A percentile compares a stretch with the other conserved stretches of the same genome.
These are phyloP conservation scores for Amitus sp. DNA, from an alignment of 2,888 invertebrate genomes.

Conservation along the genomic window DNA sequence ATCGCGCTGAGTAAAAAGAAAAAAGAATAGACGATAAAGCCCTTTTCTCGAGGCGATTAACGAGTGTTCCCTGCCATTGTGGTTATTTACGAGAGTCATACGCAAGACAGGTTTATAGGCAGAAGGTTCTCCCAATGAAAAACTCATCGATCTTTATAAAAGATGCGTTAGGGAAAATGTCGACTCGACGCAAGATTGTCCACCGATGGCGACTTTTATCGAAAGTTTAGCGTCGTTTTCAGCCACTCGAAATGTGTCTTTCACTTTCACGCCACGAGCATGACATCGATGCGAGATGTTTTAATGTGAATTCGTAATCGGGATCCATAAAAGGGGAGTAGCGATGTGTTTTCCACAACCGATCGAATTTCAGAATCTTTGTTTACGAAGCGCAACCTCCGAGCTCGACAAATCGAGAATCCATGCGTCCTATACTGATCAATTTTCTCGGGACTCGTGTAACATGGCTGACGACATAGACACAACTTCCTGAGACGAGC, in stretches of 20 bases:
- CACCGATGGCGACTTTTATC: not conserved
- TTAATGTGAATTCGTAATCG: not conserved
- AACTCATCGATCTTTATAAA: conserved; percentile 19
- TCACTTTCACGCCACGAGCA: not conserved
- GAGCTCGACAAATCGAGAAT: not conserved
- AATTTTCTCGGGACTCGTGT: conserved; percentile 33
- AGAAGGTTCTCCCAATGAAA: conserved; percentile 25
- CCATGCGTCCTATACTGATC: conserved; percentile 23
- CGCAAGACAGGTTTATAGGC: conserved; percentile 22
- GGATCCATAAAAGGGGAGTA: too few relatives aligned
- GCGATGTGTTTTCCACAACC: too few relatives aligned
- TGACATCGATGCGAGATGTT: too few relatives aligned
- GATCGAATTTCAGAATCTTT: too few relatives aligned
- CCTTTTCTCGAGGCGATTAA: conserved; percentile 19
- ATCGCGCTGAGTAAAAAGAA: not conserved
- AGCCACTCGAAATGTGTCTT: too few relatives aligned
- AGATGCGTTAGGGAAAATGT: not conserved
- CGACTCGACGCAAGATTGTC: not conserved
- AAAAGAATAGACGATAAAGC: conserved; percentile 7
- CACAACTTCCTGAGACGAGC: conserved; percentile 36
- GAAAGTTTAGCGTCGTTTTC: not conserved
- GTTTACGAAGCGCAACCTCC: not conserved
- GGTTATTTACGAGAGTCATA: conserved; percentile 27
- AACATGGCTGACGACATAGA: conserved; percentile 34
- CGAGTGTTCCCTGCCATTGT: conserved; percentile 11